Conservation (phyloP, 2,797 vertebrate genomes). For the Gadopsis marmoratus region DNA sequence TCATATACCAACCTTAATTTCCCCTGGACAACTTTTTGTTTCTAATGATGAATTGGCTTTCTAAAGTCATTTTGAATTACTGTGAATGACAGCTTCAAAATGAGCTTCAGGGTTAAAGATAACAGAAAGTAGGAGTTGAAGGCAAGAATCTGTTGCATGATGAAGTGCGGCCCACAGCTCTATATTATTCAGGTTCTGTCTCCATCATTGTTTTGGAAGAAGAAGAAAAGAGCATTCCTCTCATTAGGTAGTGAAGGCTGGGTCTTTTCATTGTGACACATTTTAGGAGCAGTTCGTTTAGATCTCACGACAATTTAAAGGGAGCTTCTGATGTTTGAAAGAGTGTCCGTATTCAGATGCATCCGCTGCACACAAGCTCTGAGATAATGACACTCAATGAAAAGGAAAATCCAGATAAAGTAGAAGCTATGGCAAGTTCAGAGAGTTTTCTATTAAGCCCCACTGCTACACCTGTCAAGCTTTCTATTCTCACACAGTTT, state of each 20-base stretch:
- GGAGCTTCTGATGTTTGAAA: constrained; percentile 33
- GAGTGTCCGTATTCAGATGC: not conserved
- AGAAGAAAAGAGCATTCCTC: constrained; percentile 44
- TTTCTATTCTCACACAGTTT: constrained; percentile 4
- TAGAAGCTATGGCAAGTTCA: not conserved
- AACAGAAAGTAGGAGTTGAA: constrained; percentile 41
- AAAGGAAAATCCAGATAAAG: constrained; percentile 2
- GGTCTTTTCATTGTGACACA: constrained; percentile 45
- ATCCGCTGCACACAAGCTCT: constrained; percentile 17
- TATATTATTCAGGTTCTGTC: constrained; percentile 60
- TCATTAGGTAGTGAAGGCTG: constrained; percentile 49
- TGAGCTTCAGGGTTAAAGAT: constrained; percentile 34
- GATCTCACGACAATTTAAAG: constrained; percentile 40
- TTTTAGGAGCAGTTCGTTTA: constrained; percentile 31
- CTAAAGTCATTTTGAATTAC: constrained; percentile 19
- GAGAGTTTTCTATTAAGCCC: constrained; percentile 1
- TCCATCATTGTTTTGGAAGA: constrained; percentile 56
- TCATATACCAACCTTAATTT: constrained; percentile 12
- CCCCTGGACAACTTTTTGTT: not conserved
- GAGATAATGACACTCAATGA: constrained; percentile 46
- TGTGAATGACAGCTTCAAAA: constrained; percentile 64
- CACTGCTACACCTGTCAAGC: constrained; percentile 5
- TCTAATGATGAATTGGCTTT: constrained; percentile 29
- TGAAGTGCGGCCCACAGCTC: constrained; percentile 45
- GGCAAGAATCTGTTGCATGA: constrained; percentile 39